These are phyloP conservation scores for Aethina tumida DNA, from an alignment of 1,140 invertebrate species.

Conservation along the genomic window DNA sequence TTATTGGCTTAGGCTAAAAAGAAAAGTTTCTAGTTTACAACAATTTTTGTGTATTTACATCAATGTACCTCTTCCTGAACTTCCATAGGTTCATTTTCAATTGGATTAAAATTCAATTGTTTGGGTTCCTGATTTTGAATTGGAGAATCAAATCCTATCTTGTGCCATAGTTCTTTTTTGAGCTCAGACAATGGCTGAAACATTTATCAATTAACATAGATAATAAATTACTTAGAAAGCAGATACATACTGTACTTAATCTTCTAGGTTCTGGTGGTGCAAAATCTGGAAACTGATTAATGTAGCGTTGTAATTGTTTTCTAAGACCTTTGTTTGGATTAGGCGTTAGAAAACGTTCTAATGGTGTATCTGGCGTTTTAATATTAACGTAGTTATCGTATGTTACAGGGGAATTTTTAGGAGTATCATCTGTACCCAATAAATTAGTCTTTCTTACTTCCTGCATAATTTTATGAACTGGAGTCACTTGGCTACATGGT, in stretches of 20 bases:
- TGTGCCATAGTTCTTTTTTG: constrained; percentile 37
- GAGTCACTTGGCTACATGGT: constrained; percentile 29
- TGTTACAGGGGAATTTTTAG: too few species aligned
- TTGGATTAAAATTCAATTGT: too few species aligned
- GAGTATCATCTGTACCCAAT: constrained; percentile 18
- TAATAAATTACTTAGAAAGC: constrained; percentile 2
- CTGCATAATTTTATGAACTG: constrained; percentile 29
- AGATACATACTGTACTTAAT: constrained; percentile 38
- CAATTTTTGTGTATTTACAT: too few species aligned
- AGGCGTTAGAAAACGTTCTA: constrained; percentile 38
- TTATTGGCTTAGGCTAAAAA: too few species aligned
- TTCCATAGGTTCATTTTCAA: too few species aligned
- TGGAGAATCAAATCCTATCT: too few species aligned
- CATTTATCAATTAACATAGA: constrained; percentile 9
- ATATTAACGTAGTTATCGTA: constrained; percentile 35
- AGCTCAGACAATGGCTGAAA: constrained; percentile 45
- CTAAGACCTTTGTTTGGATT: constrained; percentile 41
- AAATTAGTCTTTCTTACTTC: constrained; percentile 23
- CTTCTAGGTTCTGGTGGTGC: constrained; percentile 34
- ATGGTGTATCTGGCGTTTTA: constrained; percentile 45
- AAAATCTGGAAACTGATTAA: constrained; percentile 39
- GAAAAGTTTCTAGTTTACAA: too few species aligned
- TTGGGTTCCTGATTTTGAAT: too few species aligned
- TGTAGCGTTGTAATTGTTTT: constrained; percentile 41
- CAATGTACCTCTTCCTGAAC: too few species aligned